These are phyloP conservation scores for Drosophila orena DNA, from an alignment of 1,140 invertebrate genomes.

Conservation along the genomic window DNA sequence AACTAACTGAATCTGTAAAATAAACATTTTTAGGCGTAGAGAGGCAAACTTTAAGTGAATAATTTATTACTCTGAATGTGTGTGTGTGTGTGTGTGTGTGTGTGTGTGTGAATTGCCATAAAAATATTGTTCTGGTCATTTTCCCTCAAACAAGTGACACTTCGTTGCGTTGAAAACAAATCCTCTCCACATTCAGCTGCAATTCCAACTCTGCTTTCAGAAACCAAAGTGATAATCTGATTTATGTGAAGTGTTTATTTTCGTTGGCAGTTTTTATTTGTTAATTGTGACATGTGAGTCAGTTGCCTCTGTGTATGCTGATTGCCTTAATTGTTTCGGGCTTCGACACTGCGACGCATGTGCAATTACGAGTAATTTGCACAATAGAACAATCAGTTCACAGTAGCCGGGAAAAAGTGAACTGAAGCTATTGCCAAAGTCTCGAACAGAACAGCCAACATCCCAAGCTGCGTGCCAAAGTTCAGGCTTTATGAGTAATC, in stretches of 20 bases:
- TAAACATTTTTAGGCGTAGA: not conserved
- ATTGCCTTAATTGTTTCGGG: slow-evolving; percentile 64
- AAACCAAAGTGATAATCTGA: slow-evolving; percentile 39
- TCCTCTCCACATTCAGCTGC: not conserved
- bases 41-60: not conserved
- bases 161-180: not conserved
- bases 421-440: slow-evolving; percentile 15
- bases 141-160: not conserved
- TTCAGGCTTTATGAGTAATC: slow-evolving; percentile 10
- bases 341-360: slow-evolving; percentile 21
- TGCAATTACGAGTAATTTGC: slow-evolving; percentile 36
- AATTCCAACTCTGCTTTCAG: not conserved
- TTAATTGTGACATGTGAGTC: slow-evolving; percentile 48
- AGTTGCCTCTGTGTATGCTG: slow-evolving; percentile 25
- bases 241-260: slow-evolving; percentile 48
- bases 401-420: not conserved
- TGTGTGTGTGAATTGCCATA: not conserved
- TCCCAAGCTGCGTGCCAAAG: not conserved
- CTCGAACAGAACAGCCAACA: not conserved
- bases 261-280: slow-evolving; percentile 4
- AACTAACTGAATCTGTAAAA: not conserved
- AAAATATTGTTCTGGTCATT: slow-evolving; percentile 6
- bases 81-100: not conserved
- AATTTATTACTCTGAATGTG: not conserved
- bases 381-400: slow-evolving; percentile 38